A percentile compares a stretch with the other conserved stretches of the same genome.
Conservation (phyloP, 2,888 invertebrate species). For the Dynastes hyllus region DNA sequence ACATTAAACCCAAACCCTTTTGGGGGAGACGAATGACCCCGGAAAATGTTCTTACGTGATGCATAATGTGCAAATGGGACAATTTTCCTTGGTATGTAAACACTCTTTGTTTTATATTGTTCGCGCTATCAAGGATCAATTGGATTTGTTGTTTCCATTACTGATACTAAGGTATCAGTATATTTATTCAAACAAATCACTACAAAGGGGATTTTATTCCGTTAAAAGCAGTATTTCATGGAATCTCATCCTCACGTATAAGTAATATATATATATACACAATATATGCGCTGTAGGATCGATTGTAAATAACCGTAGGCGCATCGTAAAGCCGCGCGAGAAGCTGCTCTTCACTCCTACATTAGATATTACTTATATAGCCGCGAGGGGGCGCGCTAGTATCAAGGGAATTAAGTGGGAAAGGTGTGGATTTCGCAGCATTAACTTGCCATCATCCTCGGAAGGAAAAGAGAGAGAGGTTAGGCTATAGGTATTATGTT, state of each 20-base stretch:
- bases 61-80: no score
- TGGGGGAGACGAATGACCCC: no score
- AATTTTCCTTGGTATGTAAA: no score
- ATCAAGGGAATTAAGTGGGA: slow-evolving; percentile 59
- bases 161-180: no score
- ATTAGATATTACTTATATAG: slow-evolving; percentile 59
- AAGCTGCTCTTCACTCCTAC: slow-evolving; percentile 40
- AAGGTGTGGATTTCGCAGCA: slow-evolving; percentile 59
- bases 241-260: background rate
- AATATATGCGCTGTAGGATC: slow-evolving; percentile 27
- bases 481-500: slow-evolving; percentile 54
- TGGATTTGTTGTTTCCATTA: no score
- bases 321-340: slow-evolving; percentile 48
- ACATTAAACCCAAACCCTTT: no score
- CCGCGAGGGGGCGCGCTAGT: slow-evolving; percentile 52
- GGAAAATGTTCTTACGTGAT: no score
- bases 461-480: slow-evolving; percentile 42
- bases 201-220: no score
- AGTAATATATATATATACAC: no score
- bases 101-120: no score
- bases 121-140: no score
- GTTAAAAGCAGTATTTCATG: background rate
- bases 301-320: slow-evolving; percentile 47
- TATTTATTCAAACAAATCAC: no score
- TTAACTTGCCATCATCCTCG: slow-evolving; percentile 53